Percentiles rank a stretch among this genome's conserved stretches.
Evolutionary conservation across 2,888 invertebrate genomes (phyloP).

Genomic region (Drosophila mayaguana): DNA sequence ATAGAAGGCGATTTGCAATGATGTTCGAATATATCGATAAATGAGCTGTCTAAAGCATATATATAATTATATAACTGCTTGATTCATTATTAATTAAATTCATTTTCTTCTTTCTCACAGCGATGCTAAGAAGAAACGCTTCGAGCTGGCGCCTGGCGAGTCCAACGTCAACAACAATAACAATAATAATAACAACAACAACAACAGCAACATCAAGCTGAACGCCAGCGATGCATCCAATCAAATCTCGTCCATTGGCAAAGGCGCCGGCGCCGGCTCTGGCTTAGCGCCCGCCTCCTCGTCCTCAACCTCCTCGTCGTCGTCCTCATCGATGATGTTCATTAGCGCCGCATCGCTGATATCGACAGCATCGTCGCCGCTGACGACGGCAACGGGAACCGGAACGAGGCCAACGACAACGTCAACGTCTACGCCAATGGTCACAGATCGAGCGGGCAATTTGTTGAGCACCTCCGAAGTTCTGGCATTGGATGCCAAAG

Average conservation of each 20-base stretch:
- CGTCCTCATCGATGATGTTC: slow-evolving; percentile 37
- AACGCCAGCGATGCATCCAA: slow-evolving; percentile 55
- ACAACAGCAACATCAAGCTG: slow-evolving; percentile 49
- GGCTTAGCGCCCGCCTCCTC: slow-evolving; percentile 37
- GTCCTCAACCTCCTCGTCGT: slow-evolving; percentile 30
- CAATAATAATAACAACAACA: slow-evolving; percentile 32
- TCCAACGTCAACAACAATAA: slow-evolving; percentile 59
- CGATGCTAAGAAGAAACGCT: slow-evolving; percentile 84
- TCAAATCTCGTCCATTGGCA: slow-evolving; percentile 32
- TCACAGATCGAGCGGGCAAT: slow-evolving; percentile 49
- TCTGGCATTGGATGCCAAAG: slow-evolving; percentile 86
- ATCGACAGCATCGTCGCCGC: slow-evolving; percentile 43
- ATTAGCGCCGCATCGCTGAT: slow-evolving; percentile 52
- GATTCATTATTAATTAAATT: background rate
- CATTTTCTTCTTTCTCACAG: slow-evolving; percentile 48
- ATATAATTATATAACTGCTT: background rate
- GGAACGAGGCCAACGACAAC: slow-evolving; percentile 38
- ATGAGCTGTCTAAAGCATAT: background rate
- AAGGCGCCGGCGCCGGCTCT: slow-evolving; percentile 10
- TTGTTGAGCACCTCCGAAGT: slow-evolving; percentile 59
- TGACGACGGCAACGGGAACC: slow-evolving; percentile 18
- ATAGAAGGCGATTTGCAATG: background rate
- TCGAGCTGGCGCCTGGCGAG: slow-evolving; percentile 71
- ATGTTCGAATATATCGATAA: background rate
- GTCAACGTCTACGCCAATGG: slow-evolving; percentile 23